Evolutionary conservation across 2,113 vertebrate genomes (phyloP), one percentile per base, ranked within the genome.

Genomic region (Notothenia rossii): DNA sequence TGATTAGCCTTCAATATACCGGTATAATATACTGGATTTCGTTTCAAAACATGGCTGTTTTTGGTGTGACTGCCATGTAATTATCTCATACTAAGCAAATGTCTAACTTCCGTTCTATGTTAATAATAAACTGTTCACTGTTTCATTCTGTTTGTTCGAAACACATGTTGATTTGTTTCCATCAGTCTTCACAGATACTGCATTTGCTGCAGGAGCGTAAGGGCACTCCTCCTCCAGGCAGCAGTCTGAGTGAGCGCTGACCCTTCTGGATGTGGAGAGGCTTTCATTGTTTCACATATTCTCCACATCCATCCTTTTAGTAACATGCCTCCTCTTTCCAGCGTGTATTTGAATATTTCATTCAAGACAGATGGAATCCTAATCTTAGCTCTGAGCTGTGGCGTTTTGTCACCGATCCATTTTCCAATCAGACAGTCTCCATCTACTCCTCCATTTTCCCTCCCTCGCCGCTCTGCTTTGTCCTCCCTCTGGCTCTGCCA

Each of bases 281-380:
- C 81, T 81, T 80, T 91, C 88, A 88, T 93, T 91, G 90, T 93
- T 93, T 92, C 86, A 86, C 87, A 91, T 82, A 86, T 91, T 88
- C 91, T 88, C 88, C 90, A 89, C 92, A 91, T 86, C 88, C 91
- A 90, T 93, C 93, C 91, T 92, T 88, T 91, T 73, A 84, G 89
- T 94, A 92, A 93, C 94, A 88, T 84, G 81, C 88, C 86, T 82
- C 77, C 72, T 83, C 86, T 88, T 75, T 77, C 87, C 89, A 90
- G 86, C 85, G 72, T 89, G 80, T 86, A 92, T 93, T 95, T 96
- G 91, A 95, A 96, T 96, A 94, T 95, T 95, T 95, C 93, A 96
- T 95, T 92, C 86, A 91, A 95, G 93, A 95, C 91, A 92, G 94
- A 95, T 95, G 94, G 94, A 95, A 93, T 94, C 93, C 94, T 96